Conservation (phyloP, 2,113 vertebrate genomes). For the Muscicapa adusta region DNA sequence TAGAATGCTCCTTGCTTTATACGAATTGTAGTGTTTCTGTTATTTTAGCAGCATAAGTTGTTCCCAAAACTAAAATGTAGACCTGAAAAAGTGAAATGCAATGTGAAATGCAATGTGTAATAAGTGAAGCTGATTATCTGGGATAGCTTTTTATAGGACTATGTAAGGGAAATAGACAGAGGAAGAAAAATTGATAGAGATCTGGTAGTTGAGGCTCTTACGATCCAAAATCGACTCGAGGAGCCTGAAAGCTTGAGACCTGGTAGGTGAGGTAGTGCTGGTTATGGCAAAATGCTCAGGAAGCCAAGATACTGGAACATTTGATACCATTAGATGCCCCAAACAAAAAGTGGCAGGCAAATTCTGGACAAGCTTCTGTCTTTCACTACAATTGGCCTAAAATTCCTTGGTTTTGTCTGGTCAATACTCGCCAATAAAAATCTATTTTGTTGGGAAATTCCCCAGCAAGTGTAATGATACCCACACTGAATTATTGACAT, state of each 20-base stretch:
- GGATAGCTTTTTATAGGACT: background rate
- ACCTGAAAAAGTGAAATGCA: background rate
- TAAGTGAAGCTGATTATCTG: background rate
- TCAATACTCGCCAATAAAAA: background rate
- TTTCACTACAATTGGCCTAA: background rate
- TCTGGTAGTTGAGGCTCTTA: background rate
- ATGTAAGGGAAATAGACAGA: background rate
- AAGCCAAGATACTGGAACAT: background rate
- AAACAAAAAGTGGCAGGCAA: background rate
- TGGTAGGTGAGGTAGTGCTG: background rate
- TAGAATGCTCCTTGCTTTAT: background rate
- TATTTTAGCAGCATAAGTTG: background rate
- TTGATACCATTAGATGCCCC: background rate
- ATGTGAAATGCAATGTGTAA: background rate
- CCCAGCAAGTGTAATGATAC: background rate
- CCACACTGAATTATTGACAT: background rate
- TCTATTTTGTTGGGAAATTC: background rate
- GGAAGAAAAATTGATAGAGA: background rate
- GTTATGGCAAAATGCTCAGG: background rate
- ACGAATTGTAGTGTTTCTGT: background rate
- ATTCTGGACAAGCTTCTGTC: background rate
- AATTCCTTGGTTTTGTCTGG: background rate
- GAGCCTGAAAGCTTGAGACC: background rate
- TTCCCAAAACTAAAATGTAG: background rate
- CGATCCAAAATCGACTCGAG: background rate